Conservation (phyloP, 2,888 invertebrate genomes). For the Aphidoletes aphidimyza region DNA sequence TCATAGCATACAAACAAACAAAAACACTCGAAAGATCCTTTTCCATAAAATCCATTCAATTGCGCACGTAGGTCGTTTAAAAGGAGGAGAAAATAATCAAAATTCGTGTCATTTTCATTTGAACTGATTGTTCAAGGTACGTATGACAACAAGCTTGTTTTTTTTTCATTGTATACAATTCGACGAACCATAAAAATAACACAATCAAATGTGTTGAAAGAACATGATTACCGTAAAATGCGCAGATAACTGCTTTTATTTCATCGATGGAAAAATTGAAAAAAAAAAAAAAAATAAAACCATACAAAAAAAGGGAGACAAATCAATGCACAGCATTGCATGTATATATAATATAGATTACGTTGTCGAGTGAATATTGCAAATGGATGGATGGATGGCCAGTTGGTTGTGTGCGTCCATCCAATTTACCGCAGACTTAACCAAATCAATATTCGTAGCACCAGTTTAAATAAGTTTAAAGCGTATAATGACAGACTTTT, state of each 20-base stretch:
- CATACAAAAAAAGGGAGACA: not conserved
- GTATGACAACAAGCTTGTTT: not conserved
- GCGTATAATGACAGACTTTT: slow-evolving; percentile 27
- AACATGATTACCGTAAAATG: not conserved
- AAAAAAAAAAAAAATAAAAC: not conserved
- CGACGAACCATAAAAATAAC: not conserved
- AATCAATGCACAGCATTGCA: not conserved
- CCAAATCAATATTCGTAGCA: slow-evolving; percentile 10
- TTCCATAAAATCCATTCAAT: not conserved
- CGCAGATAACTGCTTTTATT: not conserved
- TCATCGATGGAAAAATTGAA: not conserved
- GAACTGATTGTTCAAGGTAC: no score
- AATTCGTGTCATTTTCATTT: not conserved
- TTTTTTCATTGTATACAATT: no score
- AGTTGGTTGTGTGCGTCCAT: not conserved
- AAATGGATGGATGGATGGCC: not conserved
- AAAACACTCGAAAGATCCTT: not conserved
- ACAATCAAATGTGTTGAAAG: not conserved
- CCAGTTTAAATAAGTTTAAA: slow-evolving; percentile 26
- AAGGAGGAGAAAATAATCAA: not conserved
- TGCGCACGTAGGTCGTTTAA: not conserved
- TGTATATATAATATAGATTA: not conserved
- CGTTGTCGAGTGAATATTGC: not conserved
- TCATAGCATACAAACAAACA: not conserved
- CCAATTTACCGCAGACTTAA: not conserved